Base-by-base conservation (phyloP, 2,888 invertebrate genomes). In the Oscheius sp. region DNA sequence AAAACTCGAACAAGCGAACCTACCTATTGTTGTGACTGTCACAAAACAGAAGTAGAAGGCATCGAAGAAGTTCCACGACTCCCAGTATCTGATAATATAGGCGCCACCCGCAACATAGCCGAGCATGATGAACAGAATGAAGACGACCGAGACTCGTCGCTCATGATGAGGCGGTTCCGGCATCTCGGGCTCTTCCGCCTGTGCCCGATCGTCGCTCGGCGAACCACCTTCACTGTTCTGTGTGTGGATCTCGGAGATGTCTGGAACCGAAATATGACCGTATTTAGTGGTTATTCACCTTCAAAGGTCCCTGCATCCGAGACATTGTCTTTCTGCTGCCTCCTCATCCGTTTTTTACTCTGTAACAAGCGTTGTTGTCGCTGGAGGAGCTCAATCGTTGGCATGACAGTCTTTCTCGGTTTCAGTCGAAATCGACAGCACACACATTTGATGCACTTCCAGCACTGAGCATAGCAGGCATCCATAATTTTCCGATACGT, bases 21-120 rank as follows among this genome's bases (percentile, higher is more conserved):
- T 63, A 85, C 88, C 89, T 78, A 89, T 89, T 4, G 89, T 89
- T 42, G 89, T 89, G 62, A 89, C 89, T 55, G 89, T 89, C 68
- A 89, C 89, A 75, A 89, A 88, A 76, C 89, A 89, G 75, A 89
- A 89, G 77, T 89, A 89, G 76, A 89, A 89, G 13, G 89, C 86
- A 55, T 89, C 89, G 76, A 89, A 86, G 74, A 89, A 89, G 32
- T 79, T 82, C 89, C 89, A 89, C 50, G 82, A 79, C 77, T 89
- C 89, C 89, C 89, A 89, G 58, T 86, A 82, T 47, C 86, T 87
- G 68, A 89, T 85, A 59, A 89, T 72, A 65, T 85, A 85, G n/a
- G 89, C 89, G 32, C 89, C 89, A 62, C 89, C 87, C 55, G 87
- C 88, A 29, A 88, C 89, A 81, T 89, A 89, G 53, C 88, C 86